Base-by-base conservation (phyloP, 1,140 invertebrate species). In the fruit fly (Drosophila melanogaster) region DNA sequence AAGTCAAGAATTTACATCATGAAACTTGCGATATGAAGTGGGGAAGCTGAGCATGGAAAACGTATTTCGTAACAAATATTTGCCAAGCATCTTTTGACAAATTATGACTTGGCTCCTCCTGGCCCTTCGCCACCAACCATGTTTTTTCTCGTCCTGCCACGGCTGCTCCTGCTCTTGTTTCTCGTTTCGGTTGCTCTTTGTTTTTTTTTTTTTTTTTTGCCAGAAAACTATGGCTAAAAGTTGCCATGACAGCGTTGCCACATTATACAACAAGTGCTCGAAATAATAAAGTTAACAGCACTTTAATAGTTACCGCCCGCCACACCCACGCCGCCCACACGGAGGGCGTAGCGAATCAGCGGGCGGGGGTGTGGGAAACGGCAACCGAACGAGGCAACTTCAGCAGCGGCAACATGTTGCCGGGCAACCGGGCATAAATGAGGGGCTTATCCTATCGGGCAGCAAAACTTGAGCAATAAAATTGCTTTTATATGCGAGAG, bases 201-300 rank as follows among this genome's bases (percentile, higher is more conserved):
- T 60, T 81, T 64, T 62, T 54, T 59, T 61, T 77, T 49, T 74
- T 49, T 60, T 81, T 64, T 62, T 54, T 59, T 61, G 64, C 60
- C 24, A 62, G 59, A 60, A 86, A 86, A 87, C 83, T 87, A 89
- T 83, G 55, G 62, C 59, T 67, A 51, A 56, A 89, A 87, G 83
- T 87, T 87, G 83, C 83, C 79, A 87, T 87, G 83, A 87, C 83
- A 87, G 76, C 83, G 38, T 43, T 72, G 83, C 79, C 83, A 89
- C 79, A 87, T 87, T 89, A 87, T 89, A 89, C 84, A 87, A 87
- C 79, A 87, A 87, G 84, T 87, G 79, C 84, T 87, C 83, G 84
- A 87, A 89, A 87, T 87, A 87, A 87, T 87, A 87, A 87, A 87
- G 83, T 87, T 87, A 87, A 87, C 83, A 87, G 83, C 83, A 87